These are phyloP conservation scores for Microdon myrmicae DNA, from an alignment of 2,888 invertebrate genomes.

Conservation along the genomic window DNA sequence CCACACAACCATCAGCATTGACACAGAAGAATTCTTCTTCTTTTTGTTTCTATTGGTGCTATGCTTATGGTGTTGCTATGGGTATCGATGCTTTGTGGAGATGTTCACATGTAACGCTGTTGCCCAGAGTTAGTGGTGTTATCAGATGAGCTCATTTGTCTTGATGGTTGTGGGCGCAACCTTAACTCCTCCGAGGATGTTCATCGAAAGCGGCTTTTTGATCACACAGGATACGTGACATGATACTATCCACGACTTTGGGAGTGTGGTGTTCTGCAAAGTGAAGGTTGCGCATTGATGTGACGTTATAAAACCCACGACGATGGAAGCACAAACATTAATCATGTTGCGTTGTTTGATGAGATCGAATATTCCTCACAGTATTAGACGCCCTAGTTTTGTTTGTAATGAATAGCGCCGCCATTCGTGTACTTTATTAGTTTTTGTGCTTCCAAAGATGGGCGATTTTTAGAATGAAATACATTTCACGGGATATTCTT, in stretches of 20 bases:
- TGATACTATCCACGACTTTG: not conserved
- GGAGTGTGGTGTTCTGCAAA: constrained; percentile 6
- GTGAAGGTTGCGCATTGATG: constrained; percentile 41
- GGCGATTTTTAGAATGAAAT: too few species aligned
- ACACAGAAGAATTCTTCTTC: too few species aligned
- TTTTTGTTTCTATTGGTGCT: too few species aligned
- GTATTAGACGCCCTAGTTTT: too few species aligned
- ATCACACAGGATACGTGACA: not conserved
- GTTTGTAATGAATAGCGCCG: too few species aligned
- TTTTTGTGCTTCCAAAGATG: too few species aligned
- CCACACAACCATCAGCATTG: constrained; percentile 5
- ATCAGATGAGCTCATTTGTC: constrained; percentile 36
- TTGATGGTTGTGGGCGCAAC: constrained; percentile 16
- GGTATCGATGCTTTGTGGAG: too few species aligned
- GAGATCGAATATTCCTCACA: constrained; percentile 38
- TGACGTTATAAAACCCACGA: constrained; percentile 43
- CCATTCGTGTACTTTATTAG: too few species aligned
- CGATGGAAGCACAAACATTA: constrained; percentile 36
- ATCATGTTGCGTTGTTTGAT: constrained; percentile 31
- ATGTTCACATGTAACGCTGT: constrained; percentile 43
- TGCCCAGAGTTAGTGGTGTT: constrained; percentile 32
- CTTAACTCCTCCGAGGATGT: constrained; percentile 5
- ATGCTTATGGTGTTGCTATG: too few species aligned
- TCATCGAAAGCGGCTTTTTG: not conserved
- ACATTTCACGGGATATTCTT: too few species aligned